Evolutionary conservation across 2,888 invertebrate genomes (phyloP).

Genomic region (Fragum whitleyi): DNA sequence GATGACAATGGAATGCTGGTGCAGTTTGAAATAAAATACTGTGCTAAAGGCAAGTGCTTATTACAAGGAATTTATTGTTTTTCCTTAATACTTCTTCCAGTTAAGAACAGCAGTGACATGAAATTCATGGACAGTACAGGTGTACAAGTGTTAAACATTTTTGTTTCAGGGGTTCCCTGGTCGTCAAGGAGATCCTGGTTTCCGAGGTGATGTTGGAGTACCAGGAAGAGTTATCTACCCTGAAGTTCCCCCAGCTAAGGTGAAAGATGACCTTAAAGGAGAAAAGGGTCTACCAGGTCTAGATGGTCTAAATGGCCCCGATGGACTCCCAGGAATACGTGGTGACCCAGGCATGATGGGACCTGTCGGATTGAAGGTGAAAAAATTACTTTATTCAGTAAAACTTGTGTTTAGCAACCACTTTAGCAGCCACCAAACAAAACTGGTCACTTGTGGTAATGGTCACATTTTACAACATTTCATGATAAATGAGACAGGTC

Average conservation of each 20-base stretch:
- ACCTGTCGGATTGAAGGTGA: conserved; percentile 38
- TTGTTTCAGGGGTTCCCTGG: conserved; percentile 41
- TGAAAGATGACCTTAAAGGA: conserved; percentile 2
- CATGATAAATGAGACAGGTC: no score
- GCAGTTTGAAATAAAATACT: background rate
- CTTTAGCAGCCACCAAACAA: no score
- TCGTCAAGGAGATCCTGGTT: conserved; percentile 37
- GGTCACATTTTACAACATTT: no score
- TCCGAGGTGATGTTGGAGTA: conserved; percentile 31
- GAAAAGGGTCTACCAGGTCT: conserved; percentile 4
- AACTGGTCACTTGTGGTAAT: no score
- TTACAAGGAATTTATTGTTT: background rate
- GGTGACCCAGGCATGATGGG: conserved; percentile 36
- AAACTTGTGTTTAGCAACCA: no score
- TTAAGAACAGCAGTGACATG: no score
- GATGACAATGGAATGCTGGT: no score
- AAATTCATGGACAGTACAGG: no score
- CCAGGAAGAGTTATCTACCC: conserved; percentile 18
- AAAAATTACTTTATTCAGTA: no score
- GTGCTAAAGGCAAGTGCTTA: background rate
- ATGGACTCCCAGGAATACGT: conserved; percentile 13
- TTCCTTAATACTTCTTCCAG: background rate
- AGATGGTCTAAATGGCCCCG: background rate
- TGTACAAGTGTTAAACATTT: no score
- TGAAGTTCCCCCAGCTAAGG: conserved; percentile 6